Conservation (phyloP, 2,888 invertebrate genomes). For the Steinernema carpocapsae region DNA sequence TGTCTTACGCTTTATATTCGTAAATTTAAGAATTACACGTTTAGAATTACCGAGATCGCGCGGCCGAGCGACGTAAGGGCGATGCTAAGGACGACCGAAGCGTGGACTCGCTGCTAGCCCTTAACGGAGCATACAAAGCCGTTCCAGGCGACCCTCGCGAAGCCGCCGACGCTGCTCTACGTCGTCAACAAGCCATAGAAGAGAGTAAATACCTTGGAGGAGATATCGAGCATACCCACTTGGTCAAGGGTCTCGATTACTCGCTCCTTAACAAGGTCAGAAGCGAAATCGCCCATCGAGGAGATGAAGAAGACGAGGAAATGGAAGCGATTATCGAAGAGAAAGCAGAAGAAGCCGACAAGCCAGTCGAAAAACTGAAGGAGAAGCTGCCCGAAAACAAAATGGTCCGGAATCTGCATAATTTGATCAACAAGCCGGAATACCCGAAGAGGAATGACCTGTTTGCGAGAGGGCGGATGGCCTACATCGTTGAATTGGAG, state of each 20-base stretch:
- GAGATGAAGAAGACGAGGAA: conserved; percentile 71
- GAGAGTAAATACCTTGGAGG: conserved; percentile 97
- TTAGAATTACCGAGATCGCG: conserved; percentile 70
- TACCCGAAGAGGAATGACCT: conserved; percentile 78
- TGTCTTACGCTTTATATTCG: conserved; percentile 46
- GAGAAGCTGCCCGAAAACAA: conserved; percentile 52
- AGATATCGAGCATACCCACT: conserved; percentile 99
- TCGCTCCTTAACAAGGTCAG: conserved; percentile 83
- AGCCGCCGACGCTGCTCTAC: conserved; percentile 85
- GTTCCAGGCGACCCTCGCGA: conserved; percentile 79
- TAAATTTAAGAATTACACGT: too few species aligned
- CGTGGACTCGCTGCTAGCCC: conserved; percentile 77
- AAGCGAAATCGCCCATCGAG: conserved; percentile 78
- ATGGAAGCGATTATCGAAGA: conserved; percentile 8
- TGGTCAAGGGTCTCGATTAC: conserved; percentile 93
- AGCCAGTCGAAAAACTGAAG: conserved; percentile 36
- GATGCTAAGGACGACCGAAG: conserved; percentile 69
- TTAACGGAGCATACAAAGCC: conserved; percentile 85
- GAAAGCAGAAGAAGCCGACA: conserved; percentile 70
- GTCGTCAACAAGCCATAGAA: conserved; percentile 88
- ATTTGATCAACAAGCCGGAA: conserved; percentile 74
- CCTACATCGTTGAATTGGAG: conserved; percentile 91
- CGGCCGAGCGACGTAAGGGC: conserved; percentile 65
- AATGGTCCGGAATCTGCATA: conserved; percentile 72
- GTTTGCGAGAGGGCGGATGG: conserved; percentile 94